Evolutionary conservation across 2,888 invertebrate species (phyloP), one percentile per base, ranked within the genome.

Genomic region (Ceramica pisi): DNA sequence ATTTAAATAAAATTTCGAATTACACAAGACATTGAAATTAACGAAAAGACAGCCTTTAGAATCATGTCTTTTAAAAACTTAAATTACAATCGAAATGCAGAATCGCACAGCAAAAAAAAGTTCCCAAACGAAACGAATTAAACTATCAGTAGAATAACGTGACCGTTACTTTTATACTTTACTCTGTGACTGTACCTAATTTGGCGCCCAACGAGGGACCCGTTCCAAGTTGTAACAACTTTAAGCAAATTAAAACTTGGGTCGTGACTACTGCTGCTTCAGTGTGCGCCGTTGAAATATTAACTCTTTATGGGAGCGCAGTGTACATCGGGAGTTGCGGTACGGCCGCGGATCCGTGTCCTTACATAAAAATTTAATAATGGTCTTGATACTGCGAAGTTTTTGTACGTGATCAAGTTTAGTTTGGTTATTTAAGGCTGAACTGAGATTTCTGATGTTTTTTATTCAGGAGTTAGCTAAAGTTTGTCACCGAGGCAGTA

Each of bases 221-320:
- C 92, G 94, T 94, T 95, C 94, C 92, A 94, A 95, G 90, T 95
- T 93, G 94, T 93, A 93, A 94, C 95, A 95, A 95, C 92, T 95
- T 94, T 94, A 95, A 96, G 94, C 95, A 95, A 96, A 96, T 96
- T 95, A 95, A 96, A 96, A 95, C 93, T 96, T 95, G 88, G 85
- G 83, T 87, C 89, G 92, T 93, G 94, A 94, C 94, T 94, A 95
- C 94, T 93, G 94, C 92, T 92, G 91, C 91, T 92, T 95, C 93
- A 93, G 94, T 94, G 92, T 91, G 91, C 86, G 88, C 89, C 86
- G 88, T 89, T 95, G 93, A 95, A 96, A 95, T 95, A 95, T 96
- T 96, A 95, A 95, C 94, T 95, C 94, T 93, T 95, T 94, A 94
- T 92, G 93, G 90, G 91, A 88, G 91, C 90, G 92, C 90, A 93